Evolutionary conservation across 2,888 invertebrate species (phyloP), one percentile per base, ranked within the genome.

Genomic region (Sinelater perroti): DNA sequence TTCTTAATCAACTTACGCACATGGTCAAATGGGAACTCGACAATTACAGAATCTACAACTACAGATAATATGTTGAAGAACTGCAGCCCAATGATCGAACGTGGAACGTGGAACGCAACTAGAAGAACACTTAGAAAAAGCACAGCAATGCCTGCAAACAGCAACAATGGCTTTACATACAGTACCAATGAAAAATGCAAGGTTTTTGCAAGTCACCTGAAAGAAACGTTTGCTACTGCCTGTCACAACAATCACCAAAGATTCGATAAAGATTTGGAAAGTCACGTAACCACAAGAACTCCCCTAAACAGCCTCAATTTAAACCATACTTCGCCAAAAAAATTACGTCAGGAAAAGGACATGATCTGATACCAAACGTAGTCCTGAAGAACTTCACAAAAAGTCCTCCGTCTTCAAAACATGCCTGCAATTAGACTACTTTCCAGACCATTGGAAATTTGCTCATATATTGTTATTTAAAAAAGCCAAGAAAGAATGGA

Each of bases 301-400:
- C 30, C 3, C 13, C 8, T 13, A 33, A 33, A 33, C 33, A 33
- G 33, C 8, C 11, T 33, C 16, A 33, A 33, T 8, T 11, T 33
- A 6, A 33, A 33, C 13, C 3, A 4, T 33, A 33, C 14, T 4
- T 11, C 33, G 14, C 33, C 33, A 6, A 10, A 3, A 33, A 16
- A 33, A 13, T 14, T 33, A 33, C 13, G 16, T 14, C 11, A 33
- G 5, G 13, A 33, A 33, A 33, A 2, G 33, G 33, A 33, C 33
- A 33, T 13, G 30, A 8, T 8, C 3, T 5, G 11, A 33, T 33
- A 13, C 33, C 33, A 8, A 33, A 33, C 33, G 14, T 33, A 3
- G 33, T 33, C 10, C 33, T 33, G 13, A 33, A 33, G 16, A 33
- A 33, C 14, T 33, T 33, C 8, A 30, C 30, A 30, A 3, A 30